Evolutionary conservation across 2,113 vertebrate genomes (phyloP), one percentile per base, ranked within the genome.

Genomic region (Salvelinus alpinus): DNA sequence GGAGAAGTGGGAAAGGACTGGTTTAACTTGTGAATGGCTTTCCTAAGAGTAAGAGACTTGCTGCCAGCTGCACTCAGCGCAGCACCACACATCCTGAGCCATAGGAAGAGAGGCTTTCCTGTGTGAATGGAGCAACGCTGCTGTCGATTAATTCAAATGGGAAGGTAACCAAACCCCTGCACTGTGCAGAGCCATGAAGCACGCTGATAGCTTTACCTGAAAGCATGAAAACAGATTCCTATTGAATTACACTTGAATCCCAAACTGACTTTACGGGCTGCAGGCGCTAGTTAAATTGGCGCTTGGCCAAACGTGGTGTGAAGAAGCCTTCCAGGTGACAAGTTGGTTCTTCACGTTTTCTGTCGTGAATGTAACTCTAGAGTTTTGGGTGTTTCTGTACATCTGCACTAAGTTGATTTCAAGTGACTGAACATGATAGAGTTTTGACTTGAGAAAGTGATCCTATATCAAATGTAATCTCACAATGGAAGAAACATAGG

Each of bases 101-200:
- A 27, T 7, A 25, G 47, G 70, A 54, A 54, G 47, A 54, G 38
- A 54, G 47, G 47, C 11, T 22, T 48, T 77, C 72, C 38, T 76
- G 77, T 69, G 29, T 67, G 57, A 60, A 75, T 71, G 27, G n/a
- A 20, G 74, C 75, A 64, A 72, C 66, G 76, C 16, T 11, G 16
- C 84, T 65, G 78, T 66, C 44, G 44, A 18, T 72, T 48, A 70
- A 77, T 75, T 75, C 70, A 77, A 71, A 71, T 16, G 20, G 69
- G 65, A 80, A 71, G 74, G 86, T 81, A 86, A 87, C 73, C 12
- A 29, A 84, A 88, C 83, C 82, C 78, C 80, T 24, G 25, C 29
- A 24, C 44, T 71, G 70, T 66, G 59, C 78, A 38, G 20, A 68
- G 69, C 48, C 76, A n/a, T 8, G 25, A 31, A 66, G 59, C 38